Base-by-base conservation (phyloP, 2,113 vertebrate genomes). In the Lepisosteus osseus region DNA sequence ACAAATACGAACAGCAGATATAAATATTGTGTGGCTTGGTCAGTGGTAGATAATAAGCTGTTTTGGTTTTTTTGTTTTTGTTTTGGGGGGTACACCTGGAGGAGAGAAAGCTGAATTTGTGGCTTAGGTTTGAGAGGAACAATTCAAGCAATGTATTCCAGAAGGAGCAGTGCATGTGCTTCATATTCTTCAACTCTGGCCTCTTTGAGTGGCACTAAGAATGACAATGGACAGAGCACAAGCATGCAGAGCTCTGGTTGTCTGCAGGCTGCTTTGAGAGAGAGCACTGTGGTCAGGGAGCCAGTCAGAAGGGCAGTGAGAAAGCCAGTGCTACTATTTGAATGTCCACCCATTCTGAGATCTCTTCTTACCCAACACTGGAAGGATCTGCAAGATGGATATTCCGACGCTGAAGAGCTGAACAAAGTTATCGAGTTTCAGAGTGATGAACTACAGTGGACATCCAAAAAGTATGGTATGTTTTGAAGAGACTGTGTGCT, bases 391-490 rank as follows among this genome's bases (percentile, higher is more conserved):
- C 80, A 82, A 70, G 73, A 80, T 13, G 75, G 80, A 14, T 80
- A 79, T 43, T 69, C 73, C 2, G 73, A 77, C 61, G 9, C 67
- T 51, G 78, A 78, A 5, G 76, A 78, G 54, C 65, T 85, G 12
- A 85, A 87, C 80, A 74, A 65, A 55, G 73, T 76, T 29, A 66
- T 87, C 55, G 81, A 76, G 65, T 79, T 84, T 54, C 72, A 77
- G 54, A 80, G 79, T 47, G 77, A 87, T 54, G 83, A 87, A 69
- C 74, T 87, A 68, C 73, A 65, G 67, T 87, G 85, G 85, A 83
- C 76, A 40, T 74, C 82, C 65, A 73, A 78, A 62, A 83, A 79
- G 76, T 56, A n/a, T 45, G 85, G 85, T 86, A 67, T 61, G 85
- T 85, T n/a, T 42, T 6, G 3, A 43, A 13, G 12, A 55, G 13